Base-by-base conservation (phyloP, 2,113 vertebrate species). In the Dermatemys mawii region DNA sequence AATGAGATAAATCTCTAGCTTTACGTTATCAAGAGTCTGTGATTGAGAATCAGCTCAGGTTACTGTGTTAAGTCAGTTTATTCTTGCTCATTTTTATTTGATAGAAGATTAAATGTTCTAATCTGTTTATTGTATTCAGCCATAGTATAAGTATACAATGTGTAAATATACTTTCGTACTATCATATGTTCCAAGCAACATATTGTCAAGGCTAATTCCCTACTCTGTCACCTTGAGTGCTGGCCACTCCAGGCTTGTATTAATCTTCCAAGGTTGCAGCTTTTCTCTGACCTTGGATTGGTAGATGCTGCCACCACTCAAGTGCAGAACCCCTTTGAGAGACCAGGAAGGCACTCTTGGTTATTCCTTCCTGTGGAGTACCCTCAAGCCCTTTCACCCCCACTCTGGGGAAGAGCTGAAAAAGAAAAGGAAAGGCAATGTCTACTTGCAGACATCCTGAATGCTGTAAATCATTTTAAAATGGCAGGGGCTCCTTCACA, bases 391-490 rank as follows among this genome's bases (percentile, higher is more conserved):
- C 51, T 53, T 53, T 53, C 19, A 53, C 19, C 7, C 19, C 51
- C 19, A 53, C 51, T 8, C 21, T 8, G 3, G 21, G 51, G 21
- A 53, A 22, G 51, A 9, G 51, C 51, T 9, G 51, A 53, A 9
- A 53, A 53, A 53, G 7, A 51, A 51, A 51, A 51, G 50, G 16
- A 53, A 53, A 53, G 21, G 21, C n/a, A n/a, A n/a, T 92, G 55
- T 44, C 53, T 93, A 73, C 76, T 92, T 3, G 4, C 86, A 88
- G 83, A 96, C 88, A 57, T 6, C 67, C 95, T 96, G 85, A 95
- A 90, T 93, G 96, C 41, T 41, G 6, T 86, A 76, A 88, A 91
- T 89, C 13, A 2, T 96, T 93, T 55, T 93, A 88, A 94, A 83
- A 84, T 92, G 90, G 53, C 50, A 92, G 32, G 88, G 81, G 67